Evolutionary conservation across 1,140 invertebrate species (phyloP), one percentile per base, ranked within the genome.

Genomic region (Stratiolaelaps scimitus): DNA sequence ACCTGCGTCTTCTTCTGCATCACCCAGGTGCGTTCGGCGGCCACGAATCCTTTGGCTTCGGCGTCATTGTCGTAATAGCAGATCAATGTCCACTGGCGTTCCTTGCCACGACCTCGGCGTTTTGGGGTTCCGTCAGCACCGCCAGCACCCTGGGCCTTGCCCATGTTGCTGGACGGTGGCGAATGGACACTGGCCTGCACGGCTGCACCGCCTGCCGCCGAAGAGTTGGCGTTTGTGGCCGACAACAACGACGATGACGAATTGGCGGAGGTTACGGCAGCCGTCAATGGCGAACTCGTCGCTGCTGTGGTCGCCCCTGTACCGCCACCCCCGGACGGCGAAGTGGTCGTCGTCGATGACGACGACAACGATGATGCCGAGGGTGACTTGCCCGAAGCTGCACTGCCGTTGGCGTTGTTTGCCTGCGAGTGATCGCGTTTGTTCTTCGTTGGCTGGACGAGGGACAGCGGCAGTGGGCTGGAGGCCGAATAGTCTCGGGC

Each of bases 1-100:
- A 60, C 53, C 34, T 60, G 53, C 15, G 53, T 60, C 10, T 60
- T 60, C 53, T 60, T 60, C 53, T 60, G 53, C 53, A 60, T 60
- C 26, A 60, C 53, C 53, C 53, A 60, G 26, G 53, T 60, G 17
- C 53, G 53, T 60, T 60, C 53, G 53, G 53, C 53, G 10, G 53
- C 53, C 15, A 60, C 53, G 23, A 60, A 60, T 34, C 53, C 53
- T 26, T 60, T 60, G 53, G 53, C 53, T 60, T 60, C 53, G 2
- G 53, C 26, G 26, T 60, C 53, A 23, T 60, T 60, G 20, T 60
- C 53, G 23, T 60, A 60, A 10, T 60, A 60, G 10, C 53, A 34
- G 34, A 60, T 60, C 10, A 60, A 60, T 15, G 53, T 29, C 53
- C 53, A 60, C 10, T 60, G 53, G 17, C 53, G 53, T 26, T 60